Evolutionary conservation across 2,888 invertebrate species (phyloP), one percentile per base, ranked within the genome.

Genomic region (Vanessa cardui): DNA sequence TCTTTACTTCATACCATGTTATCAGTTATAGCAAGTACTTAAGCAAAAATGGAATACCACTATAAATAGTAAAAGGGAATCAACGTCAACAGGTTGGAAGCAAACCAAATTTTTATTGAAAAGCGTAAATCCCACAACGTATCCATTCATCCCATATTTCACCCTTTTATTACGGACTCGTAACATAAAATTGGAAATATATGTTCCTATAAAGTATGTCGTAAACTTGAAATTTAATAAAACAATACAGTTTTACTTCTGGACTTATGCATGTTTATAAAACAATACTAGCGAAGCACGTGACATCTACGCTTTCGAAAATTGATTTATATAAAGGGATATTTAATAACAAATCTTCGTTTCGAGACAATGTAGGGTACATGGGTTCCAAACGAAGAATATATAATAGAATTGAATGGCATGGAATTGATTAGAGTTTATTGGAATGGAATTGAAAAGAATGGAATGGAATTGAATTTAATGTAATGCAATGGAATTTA

Each of bases 131-230:
- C 71, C 62, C 74, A 56, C 65, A 68, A 68, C 69, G 69, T 72
- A 75, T 72, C 75, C 67, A 73, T 73, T 70, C 72, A 73, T 72
- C 74, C 72, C 75, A 74, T 76, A 76, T 77, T 78, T 76, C 74
- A 75, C 73, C 65, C 74, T 80, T 80, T 82, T 81, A 80, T 78
- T 75, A 73, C 78, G 62, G 63, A 63, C 76, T 79, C 79, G 82
- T 85, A 78, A 81, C 80, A 79, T 84, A 84, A 84, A 84, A 78
- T 83, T 80, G 82, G 80, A 84, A 85, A 86, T 83, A 84, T 83
- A 84, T 80, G 81, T 71, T 75, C 74, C 83, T 77, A 83, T 87
- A 86, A 86, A 86, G 82, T 81, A 78, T 72, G 78, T 77, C 79
- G 81, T 87, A 84, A 86, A 83, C 77, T 78, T 78, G 77, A 79